Evolutionary conservation across 2,797 vertebrate genomes (phyloP).

Genomic region (Mus spretus): DNA sequence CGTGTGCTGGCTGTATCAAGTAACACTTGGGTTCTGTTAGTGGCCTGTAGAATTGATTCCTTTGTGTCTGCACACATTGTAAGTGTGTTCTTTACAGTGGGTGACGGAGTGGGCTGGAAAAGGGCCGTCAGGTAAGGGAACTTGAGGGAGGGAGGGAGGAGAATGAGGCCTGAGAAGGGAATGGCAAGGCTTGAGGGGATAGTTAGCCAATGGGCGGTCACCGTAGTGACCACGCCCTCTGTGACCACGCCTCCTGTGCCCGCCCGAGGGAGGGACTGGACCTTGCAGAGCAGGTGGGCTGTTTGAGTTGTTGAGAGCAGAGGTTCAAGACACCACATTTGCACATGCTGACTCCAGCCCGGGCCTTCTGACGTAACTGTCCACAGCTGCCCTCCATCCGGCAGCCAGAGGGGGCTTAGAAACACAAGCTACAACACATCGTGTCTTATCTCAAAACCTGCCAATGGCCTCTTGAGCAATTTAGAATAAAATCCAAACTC

Average conservation of each 20-base stretch:
- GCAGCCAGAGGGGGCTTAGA: slow-evolving; percentile 30
- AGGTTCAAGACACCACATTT: not conserved
- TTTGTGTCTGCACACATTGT: slow-evolving; percentile 45
- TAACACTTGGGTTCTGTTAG: not conserved
- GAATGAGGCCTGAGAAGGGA: not conserved
- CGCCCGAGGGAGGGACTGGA: not conserved
- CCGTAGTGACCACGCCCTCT: not conserved
- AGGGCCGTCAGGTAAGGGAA: not conserved
- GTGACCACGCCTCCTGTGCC: not conserved
- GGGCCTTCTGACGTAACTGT: not conserved
- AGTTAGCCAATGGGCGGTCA: not conserved
- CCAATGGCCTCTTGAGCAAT: slow-evolving; percentile 8
- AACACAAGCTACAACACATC: slow-evolving; percentile 19
- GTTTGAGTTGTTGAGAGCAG: not conserved
- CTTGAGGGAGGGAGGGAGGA: not conserved
- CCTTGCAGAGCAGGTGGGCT: not conserved
- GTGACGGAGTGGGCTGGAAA: not conserved
- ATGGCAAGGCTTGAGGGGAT: not conserved
- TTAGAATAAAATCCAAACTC: slow-evolving; percentile 48
- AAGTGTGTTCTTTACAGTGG: slow-evolving; percentile 17
- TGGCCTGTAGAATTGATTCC: slow-evolving; percentile 1
- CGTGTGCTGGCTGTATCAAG: not conserved
- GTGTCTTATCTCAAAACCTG: slow-evolving; percentile 25
- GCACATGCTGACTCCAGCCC: not conserved
- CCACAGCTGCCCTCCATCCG: not conserved